Conservation (phyloP, 1,140 invertebrate species). For the Hypsibius dujardini region DNA sequence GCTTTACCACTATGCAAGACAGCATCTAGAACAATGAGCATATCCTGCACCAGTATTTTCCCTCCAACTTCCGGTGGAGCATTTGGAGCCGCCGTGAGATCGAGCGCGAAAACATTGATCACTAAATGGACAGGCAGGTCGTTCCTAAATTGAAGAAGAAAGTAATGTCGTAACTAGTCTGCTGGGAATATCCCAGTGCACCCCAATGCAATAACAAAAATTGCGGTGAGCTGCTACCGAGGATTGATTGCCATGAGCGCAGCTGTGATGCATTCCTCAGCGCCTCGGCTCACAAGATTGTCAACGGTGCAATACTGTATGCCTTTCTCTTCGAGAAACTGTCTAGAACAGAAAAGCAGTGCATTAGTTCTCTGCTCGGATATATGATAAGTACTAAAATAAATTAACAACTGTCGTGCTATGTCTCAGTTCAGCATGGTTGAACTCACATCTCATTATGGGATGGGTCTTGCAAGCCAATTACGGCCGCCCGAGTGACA, state of each 20-base stretch:
- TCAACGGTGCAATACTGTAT: neutral
- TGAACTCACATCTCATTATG: conserved; percentile 4
- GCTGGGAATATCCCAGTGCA: neutral
- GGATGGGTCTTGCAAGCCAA: conserved; percentile 6
- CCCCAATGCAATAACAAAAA: neutral
- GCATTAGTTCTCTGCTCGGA: neutral
- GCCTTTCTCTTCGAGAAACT: neutral
- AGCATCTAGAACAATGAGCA: neutral
- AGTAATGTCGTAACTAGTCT: neutral
- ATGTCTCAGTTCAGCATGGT: too few species aligned
- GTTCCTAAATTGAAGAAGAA: neutral
- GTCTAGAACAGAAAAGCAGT: neutral
- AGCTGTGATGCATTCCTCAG: neutral
- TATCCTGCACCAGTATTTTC: neutral
- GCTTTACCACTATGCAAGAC: neutral
- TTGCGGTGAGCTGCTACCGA: neutral
- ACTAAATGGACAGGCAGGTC: conserved; percentile 9
- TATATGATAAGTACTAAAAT: neutral
- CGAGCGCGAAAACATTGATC: conserved; percentile 6
- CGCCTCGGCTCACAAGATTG: neutral
- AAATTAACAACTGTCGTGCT: neutral
- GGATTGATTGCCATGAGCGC: conserved; percentile 1
- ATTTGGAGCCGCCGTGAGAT: neutral
- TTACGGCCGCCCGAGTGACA: neutral
- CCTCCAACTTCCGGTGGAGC: neutral